A percentile compares a stretch with the other conserved stretches of the same genome.
Conservation (phyloP, 2,888 invertebrate genomes). For the Yponomeuta plumbellus region DNA sequence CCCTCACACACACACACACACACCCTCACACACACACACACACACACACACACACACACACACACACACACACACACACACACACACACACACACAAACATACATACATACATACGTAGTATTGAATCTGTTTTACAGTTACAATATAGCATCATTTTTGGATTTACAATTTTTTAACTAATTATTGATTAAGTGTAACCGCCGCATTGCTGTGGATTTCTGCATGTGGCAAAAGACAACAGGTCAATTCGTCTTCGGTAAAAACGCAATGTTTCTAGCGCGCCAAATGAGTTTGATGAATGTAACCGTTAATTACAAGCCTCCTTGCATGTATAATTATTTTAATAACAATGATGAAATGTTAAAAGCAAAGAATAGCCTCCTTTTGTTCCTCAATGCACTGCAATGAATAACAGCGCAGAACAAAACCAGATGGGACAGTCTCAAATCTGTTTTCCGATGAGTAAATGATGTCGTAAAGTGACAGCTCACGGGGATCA, state of each 20-base stretch:
- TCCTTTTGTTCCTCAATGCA: not conserved
- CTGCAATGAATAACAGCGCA: not conserved
- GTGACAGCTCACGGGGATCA: not conserved
- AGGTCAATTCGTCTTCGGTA: not conserved
- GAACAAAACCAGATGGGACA: not conserved
- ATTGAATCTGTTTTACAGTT: no score
- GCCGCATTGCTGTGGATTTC: no score
- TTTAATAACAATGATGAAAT: slow-evolving; percentile 1
- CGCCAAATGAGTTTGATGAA: not conserved
- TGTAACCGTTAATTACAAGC: not conserved
- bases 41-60: no score
- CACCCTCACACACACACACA: no score
- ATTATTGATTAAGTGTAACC: no score
- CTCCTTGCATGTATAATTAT: not conserved
- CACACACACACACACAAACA: no score
- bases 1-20: no score
- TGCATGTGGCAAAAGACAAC: not conserved
- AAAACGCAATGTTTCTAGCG: not conserved
- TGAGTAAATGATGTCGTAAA: not conserved
- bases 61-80: no score
- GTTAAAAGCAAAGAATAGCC: not conserved
- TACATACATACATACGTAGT: no score
- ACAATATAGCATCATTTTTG: no score
- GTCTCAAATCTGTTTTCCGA: not conserved
- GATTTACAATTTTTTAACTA: no score